Evolutionary conservation across 2,888 invertebrate genomes (phyloP).

Genomic region (Nineta flava): DNA sequence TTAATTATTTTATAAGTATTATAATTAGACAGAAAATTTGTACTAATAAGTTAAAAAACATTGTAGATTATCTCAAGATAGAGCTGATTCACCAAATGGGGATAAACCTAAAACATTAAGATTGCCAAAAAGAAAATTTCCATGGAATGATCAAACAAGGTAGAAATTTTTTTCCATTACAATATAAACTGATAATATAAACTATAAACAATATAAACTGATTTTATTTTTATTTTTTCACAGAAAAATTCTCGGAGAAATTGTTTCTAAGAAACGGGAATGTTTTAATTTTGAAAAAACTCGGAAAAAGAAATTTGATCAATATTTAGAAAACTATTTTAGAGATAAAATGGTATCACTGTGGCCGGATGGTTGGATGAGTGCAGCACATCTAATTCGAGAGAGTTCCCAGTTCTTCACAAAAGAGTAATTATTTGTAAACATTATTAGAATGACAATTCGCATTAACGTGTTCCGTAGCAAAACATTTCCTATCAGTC

Average conservation of each 20-base stretch:
- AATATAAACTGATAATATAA: constrained; percentile 5
- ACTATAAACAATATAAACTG: too few species aligned
- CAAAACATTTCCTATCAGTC: too few species aligned
- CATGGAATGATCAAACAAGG: constrained; percentile 52
- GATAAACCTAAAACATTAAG: constrained; percentile 37
- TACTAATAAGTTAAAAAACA: not conserved
- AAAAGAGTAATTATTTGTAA: constrained; percentile 10
- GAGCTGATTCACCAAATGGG: constrained; percentile 22
- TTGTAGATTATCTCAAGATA: constrained; percentile 23
- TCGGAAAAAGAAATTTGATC: constrained; percentile 31
- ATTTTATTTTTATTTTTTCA: constrained; percentile 4
- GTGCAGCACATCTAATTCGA: constrained; percentile 22
- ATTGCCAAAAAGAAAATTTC: constrained; percentile 54
- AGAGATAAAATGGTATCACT: constrained; percentile 30
- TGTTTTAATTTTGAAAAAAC: constrained; percentile 24
- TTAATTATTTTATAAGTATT: constrained; percentile 4
- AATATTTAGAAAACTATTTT: constrained; percentile 30
- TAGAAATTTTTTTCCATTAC: constrained; percentile 19
- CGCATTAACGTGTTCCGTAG: not conserved
- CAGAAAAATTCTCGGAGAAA: constrained; percentile 23
- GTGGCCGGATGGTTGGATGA: constrained; percentile 41
- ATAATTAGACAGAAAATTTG: not conserved
- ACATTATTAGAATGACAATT: not conserved
- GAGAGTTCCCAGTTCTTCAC: constrained; percentile 16
- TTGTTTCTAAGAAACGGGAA: constrained; percentile 21